phyloP scores from a whole-genome alignment of 2,113 vertebrate genomes.

The Corythornis madagascariensis region DNA sequence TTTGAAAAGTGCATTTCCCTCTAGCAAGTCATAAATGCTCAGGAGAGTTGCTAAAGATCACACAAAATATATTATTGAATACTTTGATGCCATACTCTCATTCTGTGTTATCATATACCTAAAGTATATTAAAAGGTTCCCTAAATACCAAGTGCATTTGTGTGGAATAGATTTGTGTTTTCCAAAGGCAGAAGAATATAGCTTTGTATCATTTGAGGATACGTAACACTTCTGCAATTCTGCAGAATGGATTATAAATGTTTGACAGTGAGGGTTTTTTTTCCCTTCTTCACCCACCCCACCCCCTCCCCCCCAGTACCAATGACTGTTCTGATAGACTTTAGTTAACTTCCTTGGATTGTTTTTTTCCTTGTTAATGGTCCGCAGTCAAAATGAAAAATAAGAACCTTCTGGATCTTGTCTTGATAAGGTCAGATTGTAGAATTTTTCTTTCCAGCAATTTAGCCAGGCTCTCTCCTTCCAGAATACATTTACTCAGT shows the following conservation, averaged over 20 bases:
- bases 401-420: conserved; percentile 57
- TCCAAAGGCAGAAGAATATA: conserved; percentile 13
- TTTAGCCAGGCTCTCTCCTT: conserved; percentile 46
- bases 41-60: conserved; percentile 58
- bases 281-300: no score
- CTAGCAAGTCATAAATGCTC: conserved; percentile 47
- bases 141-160: conserved; percentile 44
- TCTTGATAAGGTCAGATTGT: conserved; percentile 61
- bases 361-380: neutral
- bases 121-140: conserved; percentile 48
- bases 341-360: conserved; percentile 26
- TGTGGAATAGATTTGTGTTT: neutral
- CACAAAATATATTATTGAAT: conserved; percentile 50
- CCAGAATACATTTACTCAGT: conserved; percentile 58
- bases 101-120: conserved; percentile 28
- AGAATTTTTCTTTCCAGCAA: conserved; percentile 58
- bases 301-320: neutral
- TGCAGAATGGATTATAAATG: neutral
- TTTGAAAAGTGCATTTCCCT: conserved; percentile 65
- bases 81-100: neutral
- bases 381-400: conserved; percentile 41
- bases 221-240: neutral
- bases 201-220: neutral
- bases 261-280: neutral
- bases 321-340: neutral